Evolutionary conservation across 2,797 vertebrate genomes (phyloP).

Genomic region (Characodon lateralis): DNA sequence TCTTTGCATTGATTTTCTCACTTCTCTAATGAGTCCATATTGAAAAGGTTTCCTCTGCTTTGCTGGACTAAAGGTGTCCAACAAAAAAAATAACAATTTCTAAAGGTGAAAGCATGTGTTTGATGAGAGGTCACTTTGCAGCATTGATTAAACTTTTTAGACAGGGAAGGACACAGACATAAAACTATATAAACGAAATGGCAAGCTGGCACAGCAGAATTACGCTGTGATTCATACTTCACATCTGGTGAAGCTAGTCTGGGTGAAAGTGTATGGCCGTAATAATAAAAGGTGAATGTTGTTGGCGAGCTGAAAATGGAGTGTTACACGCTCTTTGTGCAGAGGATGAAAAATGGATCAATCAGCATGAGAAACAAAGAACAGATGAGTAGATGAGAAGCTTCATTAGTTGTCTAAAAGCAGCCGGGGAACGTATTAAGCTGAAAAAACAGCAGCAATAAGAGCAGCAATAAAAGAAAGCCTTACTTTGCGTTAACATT

Average conservation of each 20-base stretch:
- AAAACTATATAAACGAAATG: constrained; percentile 20
- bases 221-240: constrained; percentile 26
- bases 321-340: constrained; percentile 14
- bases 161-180: constrained; percentile 42
- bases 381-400: constrained; percentile 34
- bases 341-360: constrained; percentile 42
- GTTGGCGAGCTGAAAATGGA: constrained; percentile 15
- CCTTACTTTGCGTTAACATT: constrained; percentile 31
- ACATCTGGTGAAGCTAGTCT: constrained; percentile 24
- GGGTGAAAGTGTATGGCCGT: neutral
- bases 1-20: constrained; percentile 13
- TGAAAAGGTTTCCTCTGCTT: constrained; percentile 13
- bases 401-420: constrained; percentile 42
- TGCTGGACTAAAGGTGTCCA: neutral
- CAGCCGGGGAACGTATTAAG: constrained; percentile 43
- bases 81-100: constrained; percentile 3
- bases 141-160: constrained; percentile 28
- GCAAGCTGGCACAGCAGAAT: constrained; percentile 48
- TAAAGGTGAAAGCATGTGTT: constrained; percentile 10
- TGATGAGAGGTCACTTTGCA: constrained; percentile 21
- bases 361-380: constrained; percentile 35
- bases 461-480: constrained; percentile 46
- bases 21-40: constrained; percentile 12
- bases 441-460: constrained; percentile 36
- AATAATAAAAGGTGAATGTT: constrained; percentile 33